A percentile compares a stretch with the other conserved stretches of the same genome.
Conservation (phyloP, 2,113 vertebrate species). For the Oryzias curvinotus region DNA sequence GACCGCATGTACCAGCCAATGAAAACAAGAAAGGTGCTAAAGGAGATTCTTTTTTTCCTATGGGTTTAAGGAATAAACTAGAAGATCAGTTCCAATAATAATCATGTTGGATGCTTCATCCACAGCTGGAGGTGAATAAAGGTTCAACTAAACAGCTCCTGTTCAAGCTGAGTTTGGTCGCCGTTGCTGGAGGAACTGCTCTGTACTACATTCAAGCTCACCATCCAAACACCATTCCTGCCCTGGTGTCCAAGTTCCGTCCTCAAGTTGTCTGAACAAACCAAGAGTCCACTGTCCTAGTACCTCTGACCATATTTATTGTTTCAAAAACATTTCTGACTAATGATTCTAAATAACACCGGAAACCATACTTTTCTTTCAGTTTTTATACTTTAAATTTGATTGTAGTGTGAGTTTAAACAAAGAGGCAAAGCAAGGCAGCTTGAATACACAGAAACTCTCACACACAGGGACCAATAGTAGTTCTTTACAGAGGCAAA, state of each 20-base stretch:
- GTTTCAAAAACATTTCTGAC: neutral
- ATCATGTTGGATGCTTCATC: neutral
- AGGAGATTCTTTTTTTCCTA: neutral
- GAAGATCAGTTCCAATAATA: no score
- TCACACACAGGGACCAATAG: no score
- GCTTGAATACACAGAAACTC: no score
- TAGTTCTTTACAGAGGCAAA: no score
- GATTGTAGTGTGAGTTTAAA: no score
- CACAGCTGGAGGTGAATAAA: slow-evolving; percentile 5
- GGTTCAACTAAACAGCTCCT: slow-evolving; percentile 15
- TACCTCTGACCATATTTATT: neutral
- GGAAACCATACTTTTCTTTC: no score
- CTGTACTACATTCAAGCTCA: slow-evolving; percentile 51
- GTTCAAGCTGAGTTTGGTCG: slow-evolving; percentile 47
- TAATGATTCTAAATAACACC: no score
- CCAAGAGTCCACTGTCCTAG: neutral
- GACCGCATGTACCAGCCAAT: slow-evolving; percentile 70
- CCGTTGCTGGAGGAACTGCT: slow-evolving; percentile 37
- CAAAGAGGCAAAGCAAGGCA: no score
- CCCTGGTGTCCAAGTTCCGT: slow-evolving; percentile 45
- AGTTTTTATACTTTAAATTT: no score
- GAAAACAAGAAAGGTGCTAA: slow-evolving; percentile 52
- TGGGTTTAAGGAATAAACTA: neutral
- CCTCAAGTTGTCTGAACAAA: slow-evolving; percentile 26
- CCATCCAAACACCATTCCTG: slow-evolving; percentile 36